Conservation (phyloP, 2,797 vertebrate genomes). For the Arrhamphus sclerolepis region DNA sequence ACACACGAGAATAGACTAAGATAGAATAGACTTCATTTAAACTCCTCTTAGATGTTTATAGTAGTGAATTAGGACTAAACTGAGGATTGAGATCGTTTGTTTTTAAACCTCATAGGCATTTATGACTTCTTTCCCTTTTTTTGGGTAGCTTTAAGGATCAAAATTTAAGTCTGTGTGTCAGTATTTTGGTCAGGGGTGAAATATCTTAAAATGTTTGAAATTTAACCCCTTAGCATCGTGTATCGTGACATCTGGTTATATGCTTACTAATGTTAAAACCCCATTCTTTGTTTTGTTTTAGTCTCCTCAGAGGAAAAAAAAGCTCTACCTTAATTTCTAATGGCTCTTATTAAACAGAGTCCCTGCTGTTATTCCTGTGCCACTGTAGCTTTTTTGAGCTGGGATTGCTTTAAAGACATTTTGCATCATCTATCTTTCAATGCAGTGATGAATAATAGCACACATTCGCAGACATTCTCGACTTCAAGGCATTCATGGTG, state of each 20-base stretch:
- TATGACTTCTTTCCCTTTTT: too few species aligned
- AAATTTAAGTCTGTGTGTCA: conserved; percentile 1
- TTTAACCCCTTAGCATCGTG: background rate
- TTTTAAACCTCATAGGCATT: too few species aligned
- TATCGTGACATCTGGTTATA: too few species aligned
- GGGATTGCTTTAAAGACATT: background rate
- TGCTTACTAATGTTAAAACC: too few species aligned
- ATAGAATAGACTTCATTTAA: background rate
- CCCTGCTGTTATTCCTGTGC: too few species aligned
- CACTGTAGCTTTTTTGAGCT: background rate
- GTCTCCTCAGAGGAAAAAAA: background rate
- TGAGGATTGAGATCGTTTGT: too few species aligned
- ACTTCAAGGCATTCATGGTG: conserved; percentile 7
- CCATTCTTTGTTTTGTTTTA: background rate
- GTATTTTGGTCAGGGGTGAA: background rate
- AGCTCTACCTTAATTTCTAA: background rate
- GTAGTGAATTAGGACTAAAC: too few species aligned
- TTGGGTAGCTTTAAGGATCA: background rate
- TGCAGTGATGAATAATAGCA: background rate
- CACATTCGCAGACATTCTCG: background rate
- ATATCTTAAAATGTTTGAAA: background rate
- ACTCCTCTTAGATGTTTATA: too few species aligned
- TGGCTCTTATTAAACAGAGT: too few species aligned
- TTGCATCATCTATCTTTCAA: background rate
- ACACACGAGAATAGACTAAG: conserved; percentile 23